Base-by-base conservation (phyloP, 2,888 invertebrate genomes). In the Amphipoea oculea region DNA sequence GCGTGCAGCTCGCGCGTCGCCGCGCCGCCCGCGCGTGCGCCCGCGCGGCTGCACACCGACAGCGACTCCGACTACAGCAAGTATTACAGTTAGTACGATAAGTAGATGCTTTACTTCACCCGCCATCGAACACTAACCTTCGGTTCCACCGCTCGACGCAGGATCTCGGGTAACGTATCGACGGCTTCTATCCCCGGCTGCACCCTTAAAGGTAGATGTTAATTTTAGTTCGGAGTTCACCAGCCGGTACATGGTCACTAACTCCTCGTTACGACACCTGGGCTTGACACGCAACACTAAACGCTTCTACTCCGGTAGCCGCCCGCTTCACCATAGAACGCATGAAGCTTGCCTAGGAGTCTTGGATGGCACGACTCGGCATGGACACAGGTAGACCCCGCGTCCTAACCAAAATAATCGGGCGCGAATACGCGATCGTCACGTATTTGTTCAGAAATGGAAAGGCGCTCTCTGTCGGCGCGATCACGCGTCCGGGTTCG, bases 41-140 rank as follows among this genome's bases (percentile, higher is more conserved):
- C 79, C 78, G 88, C 82, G 79, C 87, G 60, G 85, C 89, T 63
- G 90, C 90, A 79, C 84, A 91, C 95, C 71, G 96, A 96, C 91
- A 94, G 94, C 93, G 96, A 96, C 92, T 96, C 96, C 94, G 96
- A 96, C 96, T 96, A 96, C 96, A 96, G 96, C 96, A 96, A 96
- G 96, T 96, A 96, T 96, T 96, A 96, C 95, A 96, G 96, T 96
- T 96, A 96, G 96, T 96, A 95, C 89, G 88, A 90, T 91, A 93
- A 91, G 95, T 96, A 96, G 96, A 93, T 92, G 96, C 96, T 96
- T 96, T 81, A 81, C 81, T 77, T 85, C 90, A 92, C 93, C 93
- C 90, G 91, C 91, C 85, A 84, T 88, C 89, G 86, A 91, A 90
- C 84, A 79, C 83, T 81, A 81, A 79, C 79, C 62, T 20, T 54